Conservation (phyloP, 2,888 invertebrate species). For the Drosophila nr. perissopoda region DNA sequence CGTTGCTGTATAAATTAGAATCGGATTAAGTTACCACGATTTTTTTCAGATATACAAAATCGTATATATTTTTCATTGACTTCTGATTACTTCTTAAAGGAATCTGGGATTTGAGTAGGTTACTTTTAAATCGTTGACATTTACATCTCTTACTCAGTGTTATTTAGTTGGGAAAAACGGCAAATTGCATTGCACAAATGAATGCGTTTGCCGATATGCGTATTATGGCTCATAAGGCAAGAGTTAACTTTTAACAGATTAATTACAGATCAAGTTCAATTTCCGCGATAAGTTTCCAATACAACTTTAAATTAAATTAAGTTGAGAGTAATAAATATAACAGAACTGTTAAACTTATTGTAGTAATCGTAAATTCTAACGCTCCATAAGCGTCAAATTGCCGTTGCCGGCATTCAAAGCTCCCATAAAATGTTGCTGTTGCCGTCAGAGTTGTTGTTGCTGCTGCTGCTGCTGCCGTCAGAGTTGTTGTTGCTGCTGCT, state of each 20-base stretch:
- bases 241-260: conserved; percentile 7
- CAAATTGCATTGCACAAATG: conserved; percentile 46
- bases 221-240: conserved; percentile 24
- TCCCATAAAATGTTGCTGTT: conserved; percentile 65
- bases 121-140: too few species aligned
- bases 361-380: conserved; percentile 63
- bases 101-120: too few species aligned
- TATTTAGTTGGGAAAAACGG: conserved; percentile 21
- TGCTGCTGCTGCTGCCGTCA: conserved; percentile 31
- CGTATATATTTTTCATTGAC: neutral
- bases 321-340: conserved; percentile 37
- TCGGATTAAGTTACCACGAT: conserved; percentile 3
- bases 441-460: conserved; percentile 31
- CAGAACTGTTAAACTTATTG: conserved; percentile 61
- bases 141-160: too few species aligned
- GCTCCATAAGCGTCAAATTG: conserved; percentile 73
- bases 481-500: conserved; percentile 17
- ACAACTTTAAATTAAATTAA: neutral
- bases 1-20: conserved; percentile 12
- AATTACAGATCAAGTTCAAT: neutral
- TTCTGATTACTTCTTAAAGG: too few species aligned
- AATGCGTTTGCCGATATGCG: conserved; percentile 13
- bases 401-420: conserved; percentile 67
- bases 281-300: neutral
- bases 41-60: neutral